Evolutionary conservation across 2,888 invertebrate species (phyloP), one percentile per base, ranked within the genome.

Genomic region (Unio delphinus): DNA sequence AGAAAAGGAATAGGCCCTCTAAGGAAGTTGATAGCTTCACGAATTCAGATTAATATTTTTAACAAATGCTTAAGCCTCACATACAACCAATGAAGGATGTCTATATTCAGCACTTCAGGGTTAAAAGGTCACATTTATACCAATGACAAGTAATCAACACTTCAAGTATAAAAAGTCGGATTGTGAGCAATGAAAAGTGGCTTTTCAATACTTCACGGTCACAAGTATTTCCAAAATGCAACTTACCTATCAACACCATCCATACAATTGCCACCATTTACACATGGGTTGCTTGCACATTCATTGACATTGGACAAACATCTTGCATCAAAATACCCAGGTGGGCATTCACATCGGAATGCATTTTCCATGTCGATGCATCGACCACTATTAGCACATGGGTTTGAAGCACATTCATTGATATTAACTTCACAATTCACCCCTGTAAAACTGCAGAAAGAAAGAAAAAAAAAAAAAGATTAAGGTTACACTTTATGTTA

Each of bases 201-300:
- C 45, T 45, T 3, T 45, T 45, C 45, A 45, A 45, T 15, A 45
- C 45, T 45, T 45, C 45, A 45, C 0, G 45, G 11, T 45, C 45
- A 45, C 8, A 15, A 45, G 45, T 15, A 11, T 45, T 45, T 11
- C 45, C 15, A 15, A 45, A 45, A 45, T 8, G 11, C 45, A 45
- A 45, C 74, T 23, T 96, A 97, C 4, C 95, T 94, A 84, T 96
- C 96, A 26, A 97, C 92, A 26, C 94, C 93, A 87, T 97, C 96
- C 70, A 93, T 93, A 87, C 97, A 97, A 0, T 94, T 93, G 20
- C 96, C 96, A 1, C 96, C 96, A 83, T 98, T 97, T 82, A 96
- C 95, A 87, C 98, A 98, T 0, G 97, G 97, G 90, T 96, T 96
- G 1, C 96, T 96, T 67, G 95, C 94, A 89, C 97, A 97, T 88